A percentile compares a stretch with the other conserved stretches of the same genome.
These are phyloP conservation scores for Siniperca knerii DNA, from an alignment of 2,113 vertebrate species.

Conservation along the genomic window DNA sequence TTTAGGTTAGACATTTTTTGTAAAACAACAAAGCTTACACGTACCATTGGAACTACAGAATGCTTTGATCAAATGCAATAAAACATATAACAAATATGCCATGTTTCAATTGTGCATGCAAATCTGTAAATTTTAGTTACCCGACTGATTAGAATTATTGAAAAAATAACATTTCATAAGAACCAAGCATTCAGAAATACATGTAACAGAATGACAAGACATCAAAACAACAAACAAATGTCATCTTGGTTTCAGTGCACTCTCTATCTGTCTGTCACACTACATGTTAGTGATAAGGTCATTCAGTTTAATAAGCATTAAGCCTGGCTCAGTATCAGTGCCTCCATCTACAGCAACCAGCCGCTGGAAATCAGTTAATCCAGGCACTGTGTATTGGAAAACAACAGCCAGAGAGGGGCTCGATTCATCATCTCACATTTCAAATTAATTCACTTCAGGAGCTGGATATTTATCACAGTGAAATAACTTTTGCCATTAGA, in stretches of 20 bases:
- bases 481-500: not conserved
- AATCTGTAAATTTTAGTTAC: not conserved
- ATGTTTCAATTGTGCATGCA: not conserved
- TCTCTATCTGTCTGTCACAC: conserved; percentile 11
- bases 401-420: conserved; percentile 8
- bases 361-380: conserved; percentile 70
- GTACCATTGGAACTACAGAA: not conserved
- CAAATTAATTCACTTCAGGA: not conserved
- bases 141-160: not conserved
- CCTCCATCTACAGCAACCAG: conserved; percentile 47
- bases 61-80: not conserved
- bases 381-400: conserved; percentile 34
- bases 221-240: conserved; percentile 18
- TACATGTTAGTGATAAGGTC: conserved; percentile 68
- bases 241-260: not conserved
- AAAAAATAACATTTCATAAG: not conserved
- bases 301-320: conserved; percentile 76
- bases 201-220: not conserved
- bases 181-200: not conserved
- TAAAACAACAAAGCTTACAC: conserved; percentile 19
- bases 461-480: conserved; percentile 3
- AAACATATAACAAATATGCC: not conserved
- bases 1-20: not conserved
- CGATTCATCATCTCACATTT: conserved; percentile 20
- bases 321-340: conserved; percentile 75